Evolutionary conservation across 1,140 invertebrate genomes (phyloP).

Genomic region (Lutraria rhynchaena): DNA sequence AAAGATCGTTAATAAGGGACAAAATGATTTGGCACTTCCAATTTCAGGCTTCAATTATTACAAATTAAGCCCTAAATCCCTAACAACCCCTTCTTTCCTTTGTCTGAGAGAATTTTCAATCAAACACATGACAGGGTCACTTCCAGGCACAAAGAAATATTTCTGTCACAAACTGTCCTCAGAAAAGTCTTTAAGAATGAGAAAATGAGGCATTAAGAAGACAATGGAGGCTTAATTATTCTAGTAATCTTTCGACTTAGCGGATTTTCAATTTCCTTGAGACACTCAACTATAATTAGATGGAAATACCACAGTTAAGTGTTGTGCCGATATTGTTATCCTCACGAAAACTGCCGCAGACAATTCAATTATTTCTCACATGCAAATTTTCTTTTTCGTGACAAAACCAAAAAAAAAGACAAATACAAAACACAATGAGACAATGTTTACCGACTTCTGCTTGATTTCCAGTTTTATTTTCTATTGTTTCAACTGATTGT

Average conservation of each 20-base stretch:
- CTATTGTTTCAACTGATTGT: too few relatives aligned
- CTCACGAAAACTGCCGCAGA: background rate
- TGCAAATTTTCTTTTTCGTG: background rate
- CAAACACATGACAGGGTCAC: background rate
- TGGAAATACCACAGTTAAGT: background rate
- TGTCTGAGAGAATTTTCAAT: background rate
- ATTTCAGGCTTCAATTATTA: conserved; percentile 15
- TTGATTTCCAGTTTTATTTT: too few relatives aligned
- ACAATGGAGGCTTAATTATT: conserved; percentile 27
- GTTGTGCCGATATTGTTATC: conserved; percentile 10
- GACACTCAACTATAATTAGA: conserved; percentile 15
- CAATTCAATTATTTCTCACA: conserved; percentile 18
- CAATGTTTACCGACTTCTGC: too few relatives aligned
- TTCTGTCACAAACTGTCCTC: background rate
- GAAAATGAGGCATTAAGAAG: background rate
- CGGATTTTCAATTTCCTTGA: conserved; percentile 15
- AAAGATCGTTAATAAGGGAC: conserved; percentile 4
- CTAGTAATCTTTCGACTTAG: conserved; percentile 11
- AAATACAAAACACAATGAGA: too few relatives aligned
- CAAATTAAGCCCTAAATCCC: background rate
- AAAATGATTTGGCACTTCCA: conserved; percentile 1
- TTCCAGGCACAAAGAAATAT: conserved; percentile 16
- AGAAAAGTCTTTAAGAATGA: background rate
- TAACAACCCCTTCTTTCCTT: too few relatives aligned
- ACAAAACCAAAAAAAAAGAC: background rate